Base-by-base conservation (phyloP, 2,113 vertebrate genomes). In the Callopanchax toddi region DNA sequence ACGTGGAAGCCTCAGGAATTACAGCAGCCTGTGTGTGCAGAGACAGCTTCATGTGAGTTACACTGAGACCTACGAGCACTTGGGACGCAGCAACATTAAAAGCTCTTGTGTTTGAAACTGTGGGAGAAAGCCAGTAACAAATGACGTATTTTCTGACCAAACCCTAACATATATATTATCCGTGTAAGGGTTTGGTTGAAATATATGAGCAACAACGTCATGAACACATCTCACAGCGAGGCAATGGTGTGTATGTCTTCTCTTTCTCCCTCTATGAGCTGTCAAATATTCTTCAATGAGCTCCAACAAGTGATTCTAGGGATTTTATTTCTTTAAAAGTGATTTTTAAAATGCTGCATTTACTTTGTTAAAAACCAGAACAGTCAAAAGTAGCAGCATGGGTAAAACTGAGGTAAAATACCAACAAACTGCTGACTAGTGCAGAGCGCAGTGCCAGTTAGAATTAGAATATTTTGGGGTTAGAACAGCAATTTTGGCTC, bases 11-110 rank as follows among this genome's bases (percentile, higher is more conserved):
- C 23, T 1, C 13, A 44, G 76, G 86, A 86, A 52, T 76, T 80
- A 85, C 42, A 21, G 65, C 71, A 1, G 57, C 26, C 56, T 13
- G 55, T 8, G 77, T 15, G 52, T 3, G 32, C 65, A 61, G 18
- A 52, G 78, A 74, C 84, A 77, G 64, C 70, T 87, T 87, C 66
- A 82, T 77, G 61, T 63, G 78, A 74, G 77, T 71, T 84, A 81
- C 78, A 69, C 18, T 0, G 45, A 86, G 71, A 85, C n/a, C n/a
- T 80, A 85, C 70, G 68, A 68, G 73, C 62, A 45, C 17, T 3
- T 40, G 44, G 60, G 67, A 74, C 43, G 13, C 52, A 46, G 66
- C 72, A 61, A 58, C 67, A 65, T 80, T 75, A 77, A 63, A 73
- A 77, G 64, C 58, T 67, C 76, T 75, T 55, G 1, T 62, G 75